A percentile compares a stretch with the other conserved stretches of the same genome.
Evolutionary conservation across 2,797 vertebrate species (phyloP).

Genomic region (Vultur gryphus): DNA sequence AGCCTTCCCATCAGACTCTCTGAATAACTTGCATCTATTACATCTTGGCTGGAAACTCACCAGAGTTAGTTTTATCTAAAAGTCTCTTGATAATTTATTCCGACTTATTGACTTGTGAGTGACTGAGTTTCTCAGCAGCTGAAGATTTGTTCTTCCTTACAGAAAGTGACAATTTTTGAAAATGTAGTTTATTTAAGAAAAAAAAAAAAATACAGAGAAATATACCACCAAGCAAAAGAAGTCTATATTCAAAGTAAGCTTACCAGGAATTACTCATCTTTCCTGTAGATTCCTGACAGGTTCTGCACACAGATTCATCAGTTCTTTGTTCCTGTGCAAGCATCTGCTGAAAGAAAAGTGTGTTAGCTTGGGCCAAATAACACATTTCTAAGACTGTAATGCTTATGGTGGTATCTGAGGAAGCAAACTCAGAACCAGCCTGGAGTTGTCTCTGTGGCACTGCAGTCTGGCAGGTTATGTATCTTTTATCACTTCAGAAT

Average conservation of each 20-base stretch:
- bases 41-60: background rate
- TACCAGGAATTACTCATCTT: background rate
- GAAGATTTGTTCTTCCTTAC: background rate
- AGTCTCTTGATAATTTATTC: background rate
- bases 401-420: background rate
- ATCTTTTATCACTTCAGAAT: background rate
- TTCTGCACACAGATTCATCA: background rate
- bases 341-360: background rate
- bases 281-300: background rate
- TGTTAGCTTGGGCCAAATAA: background rate
- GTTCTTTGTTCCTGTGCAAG: background rate
- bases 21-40: background rate
- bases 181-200: background rate
- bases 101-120: background rate
- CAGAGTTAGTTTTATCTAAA: background rate
- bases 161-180: background rate
- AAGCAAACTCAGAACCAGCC: background rate
- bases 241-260: background rate
- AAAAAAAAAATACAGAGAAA: background rate
- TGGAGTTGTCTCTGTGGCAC: background rate
- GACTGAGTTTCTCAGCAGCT: background rate
- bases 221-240: background rate
- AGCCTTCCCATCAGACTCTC: background rate
- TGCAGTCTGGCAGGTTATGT: background rate
- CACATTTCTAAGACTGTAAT: background rate